Conservation (phyloP, 1,140 invertebrate genomes). For the Goniozus legneri region DNA sequence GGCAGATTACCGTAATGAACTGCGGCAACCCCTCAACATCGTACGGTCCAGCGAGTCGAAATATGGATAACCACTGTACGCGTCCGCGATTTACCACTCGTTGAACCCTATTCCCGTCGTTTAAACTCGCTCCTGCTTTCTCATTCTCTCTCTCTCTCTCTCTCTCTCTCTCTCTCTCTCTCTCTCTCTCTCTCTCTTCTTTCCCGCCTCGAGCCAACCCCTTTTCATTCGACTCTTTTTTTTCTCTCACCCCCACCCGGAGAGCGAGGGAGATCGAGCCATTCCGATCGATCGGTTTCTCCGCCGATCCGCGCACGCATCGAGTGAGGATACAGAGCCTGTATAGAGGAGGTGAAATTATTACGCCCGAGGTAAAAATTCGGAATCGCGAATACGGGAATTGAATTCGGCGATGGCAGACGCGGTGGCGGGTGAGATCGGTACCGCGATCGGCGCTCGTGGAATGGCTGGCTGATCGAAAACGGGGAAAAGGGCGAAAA, state of each 20-base stretch:
- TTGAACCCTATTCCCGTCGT: slow-evolving; percentile 3
- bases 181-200: slow-evolving; percentile 11
- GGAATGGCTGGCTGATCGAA: background rate
- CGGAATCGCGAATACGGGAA: background rate
- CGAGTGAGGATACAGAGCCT: too few relatives aligned
- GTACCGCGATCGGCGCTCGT: background rate
- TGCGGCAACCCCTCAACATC: slow-evolving; percentile 27
- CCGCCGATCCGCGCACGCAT: too few relatives aligned
- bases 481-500: background rate
- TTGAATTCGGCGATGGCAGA: background rate
- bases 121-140: background rate
- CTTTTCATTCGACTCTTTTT: background rate
- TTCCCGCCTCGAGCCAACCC: slow-evolving; percentile 16
- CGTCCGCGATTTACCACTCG: slow-evolving; percentile 7
- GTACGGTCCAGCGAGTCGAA: slow-evolving; percentile 40
- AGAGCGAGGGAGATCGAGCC: background rate
- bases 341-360: background rate
- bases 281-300: background rate
- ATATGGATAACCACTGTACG: slow-evolving; percentile 35
- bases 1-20: slow-evolving; percentile 46
- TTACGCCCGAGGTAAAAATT: background rate
- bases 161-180: slow-evolving; percentile 1
- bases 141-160: slow-evolving; percentile 1
- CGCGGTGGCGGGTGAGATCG: too few relatives aligned
- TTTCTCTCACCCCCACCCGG: background rate